A percentile compares a stretch with the other conserved stretches of the same genome.
These are phyloP conservation scores for Sarcophaga peregrina DNA, from an alignment of 1,140 invertebrate species.

Conservation along the genomic window DNA sequence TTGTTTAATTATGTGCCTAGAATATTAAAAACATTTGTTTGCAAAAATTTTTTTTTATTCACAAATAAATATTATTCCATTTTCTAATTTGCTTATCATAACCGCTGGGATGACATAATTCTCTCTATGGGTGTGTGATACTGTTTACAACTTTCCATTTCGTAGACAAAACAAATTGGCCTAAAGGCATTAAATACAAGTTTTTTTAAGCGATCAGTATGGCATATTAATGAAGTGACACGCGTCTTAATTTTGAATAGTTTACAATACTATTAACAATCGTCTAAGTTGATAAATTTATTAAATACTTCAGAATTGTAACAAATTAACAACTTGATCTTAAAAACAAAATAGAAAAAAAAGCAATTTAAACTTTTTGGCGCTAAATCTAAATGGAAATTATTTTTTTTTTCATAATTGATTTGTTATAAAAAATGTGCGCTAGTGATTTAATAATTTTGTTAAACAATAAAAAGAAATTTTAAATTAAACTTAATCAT, in stretches of 20 bases:
- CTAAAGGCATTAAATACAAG: neutral
- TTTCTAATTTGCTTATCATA: neutral
- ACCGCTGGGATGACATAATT: conserved; percentile 19
- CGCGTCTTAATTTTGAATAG: neutral
- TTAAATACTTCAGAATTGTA: neutral
- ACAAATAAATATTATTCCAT: neutral
- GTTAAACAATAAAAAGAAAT: no score
- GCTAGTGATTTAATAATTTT: no score
- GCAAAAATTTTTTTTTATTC: neutral
- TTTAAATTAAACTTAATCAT: no score
- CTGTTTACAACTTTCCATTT: conserved; percentile 10
- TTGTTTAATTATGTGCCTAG: neutral
- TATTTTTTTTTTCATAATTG: no score
- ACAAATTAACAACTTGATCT: neutral
- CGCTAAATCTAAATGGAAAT: no score
- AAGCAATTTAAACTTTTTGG: no score
- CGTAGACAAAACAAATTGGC: neutral
- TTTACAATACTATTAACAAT: neutral
- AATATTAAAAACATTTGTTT: neutral
- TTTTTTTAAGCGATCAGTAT: no score
- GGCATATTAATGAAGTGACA: neutral
- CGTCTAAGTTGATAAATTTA: neutral
- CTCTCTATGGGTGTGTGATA: neutral
- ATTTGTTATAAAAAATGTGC: no score
- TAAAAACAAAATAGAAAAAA: no score